Evolutionary conservation across 2,888 invertebrate genomes (phyloP), one percentile per base, ranked within the genome.

Genomic region (Drosophila putrida): DNA sequence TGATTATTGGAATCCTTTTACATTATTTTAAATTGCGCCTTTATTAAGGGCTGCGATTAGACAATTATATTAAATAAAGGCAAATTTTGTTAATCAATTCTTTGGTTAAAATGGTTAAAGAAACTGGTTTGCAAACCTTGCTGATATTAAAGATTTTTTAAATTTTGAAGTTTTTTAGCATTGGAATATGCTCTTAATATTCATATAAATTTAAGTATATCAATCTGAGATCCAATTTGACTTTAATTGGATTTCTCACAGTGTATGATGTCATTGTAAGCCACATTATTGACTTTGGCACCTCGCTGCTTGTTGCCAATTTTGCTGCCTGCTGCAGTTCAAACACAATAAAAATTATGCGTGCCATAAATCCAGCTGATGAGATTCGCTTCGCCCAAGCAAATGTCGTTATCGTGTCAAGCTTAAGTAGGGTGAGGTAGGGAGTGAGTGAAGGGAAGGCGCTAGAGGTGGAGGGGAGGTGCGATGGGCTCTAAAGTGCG

Each of bases 301-400:
- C 70, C 75, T 75, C 65, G 50, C 62, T 47, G 69, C 46, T 62
- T 43, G 65, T 78, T 79, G 75, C 71, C 75, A 75, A 82, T 78
- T 87, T 82, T 54, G 54, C 20, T 28, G 71, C 53, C 59, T 66
- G 71, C 68, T 71, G 71, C 87, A 84, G 89, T 84, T 81, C 79
- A 88, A 88, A 90, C 78, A 87, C 82, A 85, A 89, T 85, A 89
- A 88, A 90, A 90, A 89, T 85, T 78, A 82, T 80, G 88, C 88
- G 83, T 90, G 86, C 82, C 90, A 88, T 89, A 90, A 90, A 88
- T 89, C 79, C 88, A 74, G 79, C 77, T 85, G 89, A 89, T 89
- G 90, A 88, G 89, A 85, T 90, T 89, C 76, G 49, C 63, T 90
- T 89, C 76, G 49, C 63, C 64, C 69, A 39, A 63, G 64, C 71